These are phyloP conservation scores for Myoxocephalus aenaeus DNA, from an alignment of 2,797 vertebrate species.

Conservation along the genomic window DNA sequence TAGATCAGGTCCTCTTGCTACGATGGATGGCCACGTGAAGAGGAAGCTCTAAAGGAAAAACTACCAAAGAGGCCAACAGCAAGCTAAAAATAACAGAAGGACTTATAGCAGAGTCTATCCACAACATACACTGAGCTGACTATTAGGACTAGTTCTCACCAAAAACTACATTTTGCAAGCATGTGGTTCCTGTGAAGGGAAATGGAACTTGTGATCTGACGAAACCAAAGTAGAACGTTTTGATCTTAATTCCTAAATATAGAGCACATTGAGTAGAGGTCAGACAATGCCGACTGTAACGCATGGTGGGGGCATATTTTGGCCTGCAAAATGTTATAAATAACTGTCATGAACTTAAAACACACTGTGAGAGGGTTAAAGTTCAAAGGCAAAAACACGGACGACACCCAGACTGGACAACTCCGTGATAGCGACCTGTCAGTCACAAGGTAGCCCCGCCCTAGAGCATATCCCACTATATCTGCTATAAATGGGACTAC, in stretches of 20 bases:
- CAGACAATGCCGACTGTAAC: conserved; percentile 5
- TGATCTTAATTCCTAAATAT: conserved; percentile 43
- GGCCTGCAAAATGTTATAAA: not conserved
- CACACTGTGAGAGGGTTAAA: too few species aligned
- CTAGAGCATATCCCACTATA: not conserved
- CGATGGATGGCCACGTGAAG: conserved; percentile 64
- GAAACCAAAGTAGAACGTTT: conserved; percentile 48
- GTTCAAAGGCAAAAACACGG: too few species aligned
- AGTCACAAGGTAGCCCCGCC: not conserved
- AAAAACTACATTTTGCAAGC: conserved; percentile 38
- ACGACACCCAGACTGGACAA: not conserved
- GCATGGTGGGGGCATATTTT: not conserved
- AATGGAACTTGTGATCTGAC: conserved; percentile 50
- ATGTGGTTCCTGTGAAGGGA: conserved; percentile 53
- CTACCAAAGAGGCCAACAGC: conserved; percentile 65
- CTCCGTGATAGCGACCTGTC: not conserved
- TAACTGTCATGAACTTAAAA: too few species aligned
- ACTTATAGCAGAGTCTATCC: conserved; percentile 50
- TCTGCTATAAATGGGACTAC: not conserved
- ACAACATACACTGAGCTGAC: conserved; percentile 42
- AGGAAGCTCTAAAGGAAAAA: conserved; percentile 69
- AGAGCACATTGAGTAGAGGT: conserved; percentile 16
- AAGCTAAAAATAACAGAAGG: conserved; percentile 72
- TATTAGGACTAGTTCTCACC: conserved; percentile 23
- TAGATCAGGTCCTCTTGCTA: conserved; percentile 54